Base-by-base conservation (phyloP, 1,140 invertebrate species). In the Cotesia vestalis region DNA sequence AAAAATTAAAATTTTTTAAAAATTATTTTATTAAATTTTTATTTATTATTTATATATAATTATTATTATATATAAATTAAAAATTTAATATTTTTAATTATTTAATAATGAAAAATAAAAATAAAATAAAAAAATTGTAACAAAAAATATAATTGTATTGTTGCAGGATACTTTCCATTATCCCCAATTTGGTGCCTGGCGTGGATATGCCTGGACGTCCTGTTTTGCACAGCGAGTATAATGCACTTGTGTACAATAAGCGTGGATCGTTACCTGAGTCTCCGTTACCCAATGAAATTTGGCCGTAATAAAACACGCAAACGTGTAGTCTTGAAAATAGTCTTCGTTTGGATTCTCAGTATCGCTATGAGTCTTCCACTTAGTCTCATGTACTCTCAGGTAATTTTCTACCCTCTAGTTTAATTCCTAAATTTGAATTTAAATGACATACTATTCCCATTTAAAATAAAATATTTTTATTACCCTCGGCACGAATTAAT, bases 241-340 rank as follows among this genome's bases (percentile, higher is more conserved):
- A 95, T 98, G 91, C 96, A 98, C 86, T 89, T 98, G 27, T 97
- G 96, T 85, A 98, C 96, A 66, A 98, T 98, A 82, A 95, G 94
- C 77, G 94, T 98, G 75, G 96, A 98, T 87, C 91, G 96, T 77
- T 95, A 94, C 83, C 89, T 96, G 5, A 94, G 93, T 14, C 88
- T 96, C 17, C 89, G 94, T 8, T 95, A 95, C 81, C 94, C 94
- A 0, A 95, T 96, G 93, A 91, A 93, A 79, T 96, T 96, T 78
- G 95, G 95, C 11, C 89, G 95, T 59, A 95, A 96, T 83, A 97
- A 96, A 80, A 96, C 95, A 2, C 90, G 93, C 55, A 89, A 91
- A 67, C 88, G 95, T 73, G 95, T 97, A n/a, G 91, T 91, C 0
- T 85, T 96, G 38, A 97, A 97, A 85, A 96, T 97, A 63, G 89